Conservation (phyloP, 2,113 vertebrate genomes). For the Coracopsis vasa region DNA sequence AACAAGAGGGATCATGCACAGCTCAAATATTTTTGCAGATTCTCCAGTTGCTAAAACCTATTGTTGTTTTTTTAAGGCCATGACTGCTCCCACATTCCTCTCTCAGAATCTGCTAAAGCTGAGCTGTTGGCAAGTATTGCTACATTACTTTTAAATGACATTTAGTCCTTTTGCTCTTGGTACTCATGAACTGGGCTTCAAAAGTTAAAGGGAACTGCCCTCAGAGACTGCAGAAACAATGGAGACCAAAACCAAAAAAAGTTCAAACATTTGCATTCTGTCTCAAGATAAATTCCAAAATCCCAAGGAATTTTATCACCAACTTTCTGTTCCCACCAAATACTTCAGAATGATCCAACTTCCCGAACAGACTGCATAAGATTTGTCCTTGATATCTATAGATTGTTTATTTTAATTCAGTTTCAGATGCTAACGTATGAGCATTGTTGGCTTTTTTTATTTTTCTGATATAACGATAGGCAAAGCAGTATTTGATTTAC, state of each 20-base stretch:
- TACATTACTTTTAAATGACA: slow-evolving; percentile 39
- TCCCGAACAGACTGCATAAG: background rate
- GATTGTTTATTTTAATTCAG: background rate
- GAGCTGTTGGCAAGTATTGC: slow-evolving; percentile 38
- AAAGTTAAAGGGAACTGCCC: slow-evolving; percentile 7
- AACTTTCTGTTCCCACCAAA: background rate
- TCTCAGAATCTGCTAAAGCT: slow-evolving; percentile 44
- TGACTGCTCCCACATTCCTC: slow-evolving; percentile 53
- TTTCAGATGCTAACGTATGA: background rate
- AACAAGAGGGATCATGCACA: background rate
- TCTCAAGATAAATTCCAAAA: slow-evolving; percentile 2
- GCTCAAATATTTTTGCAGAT: slow-evolving; percentile 32
- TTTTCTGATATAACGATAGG: background rate
- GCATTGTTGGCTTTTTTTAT: background rate
- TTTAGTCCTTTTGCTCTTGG: slow-evolving; percentile 17
- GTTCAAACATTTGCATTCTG: background rate
- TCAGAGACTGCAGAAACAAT: background rate
- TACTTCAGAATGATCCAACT: background rate
- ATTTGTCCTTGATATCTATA: background rate
- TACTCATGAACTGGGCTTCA: background rate
- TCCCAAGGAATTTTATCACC: slow-evolving; percentile 14
- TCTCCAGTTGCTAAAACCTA: slow-evolving; percentile 14
- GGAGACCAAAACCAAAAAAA: background rate
- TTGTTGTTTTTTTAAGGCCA: slow-evolving; percentile 45
- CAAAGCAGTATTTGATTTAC: background rate